A percentile compares a stretch with the other conserved stretches of the same genome.
Evolutionary conservation across 1,140 invertebrate species (phyloP).

Genomic region (Monomorium pharaonis): DNA sequence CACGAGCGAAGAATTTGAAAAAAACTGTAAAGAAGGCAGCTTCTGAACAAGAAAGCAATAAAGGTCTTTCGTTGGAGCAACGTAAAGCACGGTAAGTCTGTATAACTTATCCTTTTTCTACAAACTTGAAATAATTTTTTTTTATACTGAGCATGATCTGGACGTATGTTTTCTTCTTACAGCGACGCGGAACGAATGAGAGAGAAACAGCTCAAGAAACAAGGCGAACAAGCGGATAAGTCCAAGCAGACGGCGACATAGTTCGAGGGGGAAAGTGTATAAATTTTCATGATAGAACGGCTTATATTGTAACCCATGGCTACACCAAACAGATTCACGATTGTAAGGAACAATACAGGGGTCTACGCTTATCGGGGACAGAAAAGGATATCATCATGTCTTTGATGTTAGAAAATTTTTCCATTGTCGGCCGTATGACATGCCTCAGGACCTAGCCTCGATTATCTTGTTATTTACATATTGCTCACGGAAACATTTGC

Average conservation of each 20-base stretch:
- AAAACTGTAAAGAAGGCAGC: slow-evolving; percentile 86
- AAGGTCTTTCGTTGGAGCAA: slow-evolving; percentile 87
- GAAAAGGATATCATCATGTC: slow-evolving; percentile 56
- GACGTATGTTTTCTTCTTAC: slow-evolving; percentile 25
- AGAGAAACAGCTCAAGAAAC: slow-evolving; percentile 86
- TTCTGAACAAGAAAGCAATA: slow-evolving; percentile 86
- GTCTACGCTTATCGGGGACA: slow-evolving; percentile 26
- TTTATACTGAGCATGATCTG: neutral
- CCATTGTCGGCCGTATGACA: slow-evolving; percentile 54
- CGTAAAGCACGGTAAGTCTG: slow-evolving; percentile 86
- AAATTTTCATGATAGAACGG: slow-evolving; percentile 51
- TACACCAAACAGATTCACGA: slow-evolving; percentile 48
- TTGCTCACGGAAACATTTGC: slow-evolving; percentile 32
- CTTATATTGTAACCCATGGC: slow-evolving; percentile 32
- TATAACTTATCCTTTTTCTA: neutral
- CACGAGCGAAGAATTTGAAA: slow-evolving; percentile 88
- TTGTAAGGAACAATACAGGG: slow-evolving; percentile 9
- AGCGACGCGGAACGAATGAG: slow-evolving; percentile 88
- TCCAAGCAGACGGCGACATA: slow-evolving; percentile 74
- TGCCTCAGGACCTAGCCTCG: slow-evolving; percentile 53
- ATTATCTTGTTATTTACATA: slow-evolving; percentile 66
- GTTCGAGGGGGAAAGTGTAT: slow-evolving; percentile 31
- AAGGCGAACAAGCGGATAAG: slow-evolving; percentile 66
- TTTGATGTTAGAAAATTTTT: slow-evolving; percentile 62
- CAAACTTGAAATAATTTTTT: neutral